Percentiles rank a stretch among this genome's conserved stretches.
Evolutionary conservation across 2,797 vertebrate genomes (phyloP).

Genomic region (Pteronotus mesoamericanus): DNA sequence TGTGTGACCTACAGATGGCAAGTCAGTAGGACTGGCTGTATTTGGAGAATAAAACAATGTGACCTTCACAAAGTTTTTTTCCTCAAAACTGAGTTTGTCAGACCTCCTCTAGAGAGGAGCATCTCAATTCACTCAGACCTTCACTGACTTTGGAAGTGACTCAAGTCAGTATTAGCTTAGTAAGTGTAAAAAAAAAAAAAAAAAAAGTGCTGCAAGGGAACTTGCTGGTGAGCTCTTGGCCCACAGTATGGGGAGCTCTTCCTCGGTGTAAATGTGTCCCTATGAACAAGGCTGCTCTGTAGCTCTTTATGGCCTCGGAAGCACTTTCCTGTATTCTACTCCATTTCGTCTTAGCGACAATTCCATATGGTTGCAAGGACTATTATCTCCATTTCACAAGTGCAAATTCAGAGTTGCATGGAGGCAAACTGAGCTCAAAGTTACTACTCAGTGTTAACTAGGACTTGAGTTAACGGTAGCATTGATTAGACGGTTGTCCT

Average conservation of each 20-base stretch:
- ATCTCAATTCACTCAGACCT: not conserved
- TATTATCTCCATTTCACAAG: not conserved
- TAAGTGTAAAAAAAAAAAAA: not conserved
- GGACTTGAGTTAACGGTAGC: not conserved
- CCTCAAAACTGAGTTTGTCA: not conserved
- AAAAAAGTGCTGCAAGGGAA: not conserved
- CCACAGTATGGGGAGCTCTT: not conserved
- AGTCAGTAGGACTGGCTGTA: not conserved
- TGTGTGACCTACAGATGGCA: not conserved
- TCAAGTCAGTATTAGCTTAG: not conserved
- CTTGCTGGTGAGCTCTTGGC: not conserved
- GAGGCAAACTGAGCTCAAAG: not conserved
- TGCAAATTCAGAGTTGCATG: not conserved
- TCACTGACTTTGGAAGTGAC: not conserved
- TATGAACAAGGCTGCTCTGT: not conserved
- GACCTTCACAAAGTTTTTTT: not conserved
- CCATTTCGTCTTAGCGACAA: not conserved
- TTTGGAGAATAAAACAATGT: not conserved
- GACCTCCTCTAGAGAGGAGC: not conserved
- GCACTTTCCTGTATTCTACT: fast-evolving
- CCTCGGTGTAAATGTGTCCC: not conserved
- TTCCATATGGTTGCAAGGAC: not conserved
- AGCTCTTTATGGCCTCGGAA: not conserved
- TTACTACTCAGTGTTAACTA: not conserved
- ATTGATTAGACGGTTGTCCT: not conserved